Evolutionary conservation across 2,888 invertebrate species (phyloP).

Genomic region (Morpho deidamia): DNA sequence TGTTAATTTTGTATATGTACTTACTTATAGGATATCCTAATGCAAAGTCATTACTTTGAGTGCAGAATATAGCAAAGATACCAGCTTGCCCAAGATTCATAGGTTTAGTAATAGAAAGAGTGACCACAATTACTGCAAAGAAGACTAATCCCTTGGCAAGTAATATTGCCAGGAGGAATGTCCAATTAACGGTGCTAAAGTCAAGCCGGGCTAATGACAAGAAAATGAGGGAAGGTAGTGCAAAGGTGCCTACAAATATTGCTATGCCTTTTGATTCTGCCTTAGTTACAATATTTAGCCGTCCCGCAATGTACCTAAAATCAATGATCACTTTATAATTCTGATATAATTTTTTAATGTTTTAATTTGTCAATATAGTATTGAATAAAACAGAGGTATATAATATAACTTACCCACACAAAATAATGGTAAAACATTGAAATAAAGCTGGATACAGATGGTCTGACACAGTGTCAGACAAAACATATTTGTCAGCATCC

Average conservation of each 20-base stretch:
- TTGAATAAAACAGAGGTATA: too few relatives aligned
- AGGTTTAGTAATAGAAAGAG: constrained; percentile 88
- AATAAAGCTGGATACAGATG: constrained; percentile 94
- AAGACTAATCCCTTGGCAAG: constrained; percentile 93
- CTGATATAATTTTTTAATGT: neutral
- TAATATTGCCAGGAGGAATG: constrained; percentile 90
- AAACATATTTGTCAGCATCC: constrained; percentile 30
- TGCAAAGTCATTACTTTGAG: constrained; percentile 98
- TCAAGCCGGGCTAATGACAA: constrained; percentile 91
- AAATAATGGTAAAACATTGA: constrained; percentile 94
- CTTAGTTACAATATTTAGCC: constrained; percentile 88
- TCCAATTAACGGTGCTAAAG: constrained; percentile 92
- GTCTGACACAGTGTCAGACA: constrained; percentile 75
- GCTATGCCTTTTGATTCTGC: constrained; percentile 93
- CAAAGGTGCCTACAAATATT: constrained; percentile 95
- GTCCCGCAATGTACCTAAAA: constrained; percentile 88
- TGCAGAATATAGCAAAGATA: constrained; percentile 95
- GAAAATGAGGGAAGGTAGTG: constrained; percentile 94
- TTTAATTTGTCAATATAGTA: neutral
- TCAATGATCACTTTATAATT: neutral
- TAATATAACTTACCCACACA: constrained; percentile 94
- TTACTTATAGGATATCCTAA: constrained; percentile 96
- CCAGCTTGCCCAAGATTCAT: constrained; percentile 91
- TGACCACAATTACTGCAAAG: constrained; percentile 85
- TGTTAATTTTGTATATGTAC: constrained; percentile 30